Conservation (phyloP, 2,797 vertebrate genomes). For the Notolepis coatsorum region DNA sequence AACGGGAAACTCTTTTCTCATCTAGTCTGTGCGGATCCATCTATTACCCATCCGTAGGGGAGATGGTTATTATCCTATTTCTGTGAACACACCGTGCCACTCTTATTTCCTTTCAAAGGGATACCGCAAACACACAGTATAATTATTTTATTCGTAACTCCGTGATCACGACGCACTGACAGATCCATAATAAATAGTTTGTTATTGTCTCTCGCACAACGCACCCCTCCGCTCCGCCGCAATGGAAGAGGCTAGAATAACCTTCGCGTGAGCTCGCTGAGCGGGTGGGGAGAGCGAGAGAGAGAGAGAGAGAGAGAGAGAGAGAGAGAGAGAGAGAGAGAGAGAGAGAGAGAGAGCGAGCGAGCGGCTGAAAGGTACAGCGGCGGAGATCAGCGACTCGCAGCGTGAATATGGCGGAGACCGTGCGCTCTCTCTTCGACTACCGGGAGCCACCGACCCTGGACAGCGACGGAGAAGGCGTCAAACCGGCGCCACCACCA, state of each 20-base stretch:
- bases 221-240: constrained; percentile 39
- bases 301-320: background rate
- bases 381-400: constrained; percentile 47
- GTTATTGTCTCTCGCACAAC: background rate
- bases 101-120: background rate
- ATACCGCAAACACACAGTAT: background rate
- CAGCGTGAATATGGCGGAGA: constrained; percentile 82
- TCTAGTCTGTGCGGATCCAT: constrained; percentile 45
- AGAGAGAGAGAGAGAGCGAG: constrained; percentile 16
- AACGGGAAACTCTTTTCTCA: constrained; percentile 61
- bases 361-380: constrained; percentile 60
- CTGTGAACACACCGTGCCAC: fast-evolving
- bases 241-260: constrained; percentile 73
- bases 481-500: constrained; percentile 67
- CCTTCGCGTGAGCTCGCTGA: constrained; percentile 74
- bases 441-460: constrained; percentile 76
- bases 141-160: background rate
- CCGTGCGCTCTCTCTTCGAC: constrained; percentile 78
- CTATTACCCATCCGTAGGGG: constrained; percentile 60
- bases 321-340: constrained; percentile 16
- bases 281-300: constrained; percentile 40
- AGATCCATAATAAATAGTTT: background rate
- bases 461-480: constrained; percentile 78
- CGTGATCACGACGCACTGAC: background rate
- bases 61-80: background rate